These are phyloP conservation scores for Syncerus caffer DNA, from an alignment of 2,797 vertebrate genomes.

Conservation along the genomic window DNA sequence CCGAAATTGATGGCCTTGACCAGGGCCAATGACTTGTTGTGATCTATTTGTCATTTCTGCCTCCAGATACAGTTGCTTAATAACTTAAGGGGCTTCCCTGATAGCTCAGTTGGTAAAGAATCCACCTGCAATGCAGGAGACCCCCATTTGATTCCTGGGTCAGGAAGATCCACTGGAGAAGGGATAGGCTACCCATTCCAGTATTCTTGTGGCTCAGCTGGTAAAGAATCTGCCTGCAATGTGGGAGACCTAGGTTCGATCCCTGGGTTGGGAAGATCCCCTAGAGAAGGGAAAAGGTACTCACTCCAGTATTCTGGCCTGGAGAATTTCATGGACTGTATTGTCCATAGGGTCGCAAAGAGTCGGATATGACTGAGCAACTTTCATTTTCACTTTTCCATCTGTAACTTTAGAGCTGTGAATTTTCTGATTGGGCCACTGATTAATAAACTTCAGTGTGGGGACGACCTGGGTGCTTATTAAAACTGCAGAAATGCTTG, in stretches of 20 bases:
- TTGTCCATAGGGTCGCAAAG: neutral
- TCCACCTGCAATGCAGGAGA: neutral
- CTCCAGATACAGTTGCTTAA: neutral
- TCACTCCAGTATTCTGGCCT: neutral
- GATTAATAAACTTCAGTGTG: neutral
- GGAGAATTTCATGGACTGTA: neutral
- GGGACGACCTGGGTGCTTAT: neutral
- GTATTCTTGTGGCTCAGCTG: neutral
- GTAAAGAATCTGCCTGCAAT: neutral
- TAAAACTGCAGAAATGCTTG: neutral
- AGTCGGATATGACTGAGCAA: neutral
- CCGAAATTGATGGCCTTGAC: neutral
- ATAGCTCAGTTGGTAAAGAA: neutral
- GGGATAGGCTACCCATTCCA: neutral
- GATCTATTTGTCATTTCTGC: neutral
- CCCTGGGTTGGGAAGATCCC: neutral
- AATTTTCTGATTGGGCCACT: neutral
- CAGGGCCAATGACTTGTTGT: neutral
- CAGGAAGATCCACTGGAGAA: neutral
- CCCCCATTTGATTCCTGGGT: neutral
- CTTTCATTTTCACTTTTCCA: neutral
- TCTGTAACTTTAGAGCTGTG: neutral
- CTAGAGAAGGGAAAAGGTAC: neutral
- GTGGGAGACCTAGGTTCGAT: neutral
- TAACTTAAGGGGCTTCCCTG: neutral